Evolutionary conservation across 2,888 invertebrate species (phyloP).

Genomic region (Polymixis lichenea): DNA sequence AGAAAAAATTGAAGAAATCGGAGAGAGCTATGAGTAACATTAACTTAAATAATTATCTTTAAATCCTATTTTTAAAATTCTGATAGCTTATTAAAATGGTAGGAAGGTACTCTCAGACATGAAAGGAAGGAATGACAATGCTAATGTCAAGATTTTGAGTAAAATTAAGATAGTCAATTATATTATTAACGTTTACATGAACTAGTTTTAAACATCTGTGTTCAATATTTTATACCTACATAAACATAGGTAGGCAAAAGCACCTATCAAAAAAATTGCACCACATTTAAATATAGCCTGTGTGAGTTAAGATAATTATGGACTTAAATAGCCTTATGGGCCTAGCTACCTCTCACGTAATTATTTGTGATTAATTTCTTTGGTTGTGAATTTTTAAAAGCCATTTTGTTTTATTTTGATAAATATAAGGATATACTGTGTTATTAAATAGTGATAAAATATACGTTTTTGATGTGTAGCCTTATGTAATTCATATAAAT

Average conservation of each 20-base stretch:
- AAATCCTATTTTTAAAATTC: constrained; percentile 36
- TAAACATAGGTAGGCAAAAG: constrained; percentile 6
- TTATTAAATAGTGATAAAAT: not conserved
- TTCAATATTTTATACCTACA: constrained; percentile 10
- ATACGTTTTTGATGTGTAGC: not conserved
- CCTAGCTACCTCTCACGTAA: not conserved
- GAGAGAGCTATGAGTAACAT: constrained; percentile 41
- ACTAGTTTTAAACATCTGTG: not conserved
- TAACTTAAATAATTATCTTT: constrained; percentile 47
- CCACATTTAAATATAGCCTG: not conserved
- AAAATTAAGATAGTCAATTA: not conserved
- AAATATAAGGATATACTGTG: not conserved
- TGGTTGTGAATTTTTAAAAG: not conserved
- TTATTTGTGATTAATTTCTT: not conserved
- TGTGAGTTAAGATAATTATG: not conserved
- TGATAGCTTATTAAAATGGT: constrained; percentile 31
- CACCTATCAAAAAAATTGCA: not conserved
- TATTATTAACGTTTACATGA: not conserved
- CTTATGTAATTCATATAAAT: not conserved
- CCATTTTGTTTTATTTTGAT: not conserved
- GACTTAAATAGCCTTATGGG: not conserved
- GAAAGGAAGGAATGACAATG: constrained; percentile 12
- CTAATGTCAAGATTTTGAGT: not conserved
- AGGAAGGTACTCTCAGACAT: constrained; percentile 23
- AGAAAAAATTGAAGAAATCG: constrained; percentile 52